phyloP scores from a whole-genome alignment of 2,797 vertebrate species.

The Pseudomugil gertrudae region DNA sequence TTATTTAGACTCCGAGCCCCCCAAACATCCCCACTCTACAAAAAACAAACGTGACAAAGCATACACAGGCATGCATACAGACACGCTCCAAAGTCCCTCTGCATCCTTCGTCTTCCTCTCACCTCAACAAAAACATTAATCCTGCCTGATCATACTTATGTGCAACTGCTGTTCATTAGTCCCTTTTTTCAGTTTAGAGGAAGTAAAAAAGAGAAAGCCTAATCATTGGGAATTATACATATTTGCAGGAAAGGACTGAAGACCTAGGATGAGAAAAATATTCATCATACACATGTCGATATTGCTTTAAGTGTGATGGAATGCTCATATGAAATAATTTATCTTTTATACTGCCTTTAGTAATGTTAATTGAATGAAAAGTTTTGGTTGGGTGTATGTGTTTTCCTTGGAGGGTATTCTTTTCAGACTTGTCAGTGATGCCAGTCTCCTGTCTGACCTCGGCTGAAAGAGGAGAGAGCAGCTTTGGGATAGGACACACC shows the following conservation, averaged over 20 bases:
- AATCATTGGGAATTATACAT: slow-evolving; percentile 35
- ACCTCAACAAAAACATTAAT: slow-evolving; percentile 61
- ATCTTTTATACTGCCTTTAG: slow-evolving; percentile 30
- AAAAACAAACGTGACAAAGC: slow-evolving; percentile 40
- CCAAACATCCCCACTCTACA: slow-evolving; percentile 48
- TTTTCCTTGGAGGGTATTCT: slow-evolving; percentile 50
- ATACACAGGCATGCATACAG: slow-evolving; percentile 44
- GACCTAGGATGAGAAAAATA: slow-evolving; percentile 39
- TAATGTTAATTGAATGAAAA: slow-evolving; percentile 32
- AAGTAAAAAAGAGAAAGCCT: slow-evolving; percentile 39
- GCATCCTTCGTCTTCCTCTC: slow-evolving; percentile 21
- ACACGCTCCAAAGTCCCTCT: slow-evolving; percentile 47
- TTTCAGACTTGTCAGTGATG: slow-evolving; percentile 61
- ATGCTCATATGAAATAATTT: slow-evolving; percentile 14
- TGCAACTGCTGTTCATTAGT: slow-evolving; percentile 47
- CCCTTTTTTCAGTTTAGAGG: slow-evolving; percentile 48
- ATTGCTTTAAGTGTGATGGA: slow-evolving; percentile 30
- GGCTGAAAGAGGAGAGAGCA: slow-evolving; percentile 52
- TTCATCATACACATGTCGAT: slow-evolving; percentile 40
- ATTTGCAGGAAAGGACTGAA: slow-evolving; percentile 12
- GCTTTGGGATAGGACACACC: slow-evolving; percentile 44
- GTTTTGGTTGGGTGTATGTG: slow-evolving; percentile 15
- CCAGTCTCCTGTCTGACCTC: slow-evolving; percentile 71
- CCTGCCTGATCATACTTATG: slow-evolving; percentile 49
- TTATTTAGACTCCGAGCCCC: slow-evolving; percentile 81